These are phyloP conservation scores for Macrophya alboannulata DNA, from an alignment of 2,888 invertebrate species.

Conservation along the genomic window DNA sequence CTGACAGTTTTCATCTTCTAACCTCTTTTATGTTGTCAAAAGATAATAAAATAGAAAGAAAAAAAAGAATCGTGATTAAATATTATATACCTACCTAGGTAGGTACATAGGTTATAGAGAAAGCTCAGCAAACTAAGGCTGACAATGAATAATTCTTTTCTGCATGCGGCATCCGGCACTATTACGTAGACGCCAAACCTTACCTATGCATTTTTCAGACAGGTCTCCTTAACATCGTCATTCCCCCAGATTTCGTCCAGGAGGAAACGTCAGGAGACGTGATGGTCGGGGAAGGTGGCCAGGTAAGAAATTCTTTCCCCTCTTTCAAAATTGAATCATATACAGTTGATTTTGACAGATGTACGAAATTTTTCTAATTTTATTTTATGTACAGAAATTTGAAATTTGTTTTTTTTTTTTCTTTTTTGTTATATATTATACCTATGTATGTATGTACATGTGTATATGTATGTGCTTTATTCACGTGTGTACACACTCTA, in stretches of 20 bases:
- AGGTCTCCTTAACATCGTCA: constrained; percentile 92
- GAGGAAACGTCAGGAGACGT: constrained; percentile 95
- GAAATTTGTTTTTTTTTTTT: background rate
- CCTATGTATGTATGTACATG: background rate
- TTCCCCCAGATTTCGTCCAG: constrained; percentile 94
- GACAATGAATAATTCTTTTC: constrained; percentile 9
- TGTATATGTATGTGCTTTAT: too few species aligned
- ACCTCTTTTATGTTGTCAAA: background rate
- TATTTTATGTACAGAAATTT: background rate
- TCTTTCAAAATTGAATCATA: background rate
- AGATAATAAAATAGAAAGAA: background rate
- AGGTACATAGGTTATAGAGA: background rate
- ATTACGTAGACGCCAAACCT: constrained; percentile 37
- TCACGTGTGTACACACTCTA: background rate
- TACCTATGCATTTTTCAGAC: constrained; percentile 83
- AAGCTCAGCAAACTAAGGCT: constrained; percentile 13
- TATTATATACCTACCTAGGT: background rate
- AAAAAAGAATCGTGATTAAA: background rate
- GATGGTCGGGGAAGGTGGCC: constrained; percentile 92
- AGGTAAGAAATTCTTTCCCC: constrained; percentile 66
- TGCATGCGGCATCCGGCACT: background rate
- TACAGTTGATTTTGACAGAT: background rate
- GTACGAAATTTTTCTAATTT: background rate
- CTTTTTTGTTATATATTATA: background rate
- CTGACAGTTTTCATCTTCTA: background rate